phyloP scores from a whole-genome alignment of 2,888 invertebrate genomes.

The Archips xylosteana region DNA sequence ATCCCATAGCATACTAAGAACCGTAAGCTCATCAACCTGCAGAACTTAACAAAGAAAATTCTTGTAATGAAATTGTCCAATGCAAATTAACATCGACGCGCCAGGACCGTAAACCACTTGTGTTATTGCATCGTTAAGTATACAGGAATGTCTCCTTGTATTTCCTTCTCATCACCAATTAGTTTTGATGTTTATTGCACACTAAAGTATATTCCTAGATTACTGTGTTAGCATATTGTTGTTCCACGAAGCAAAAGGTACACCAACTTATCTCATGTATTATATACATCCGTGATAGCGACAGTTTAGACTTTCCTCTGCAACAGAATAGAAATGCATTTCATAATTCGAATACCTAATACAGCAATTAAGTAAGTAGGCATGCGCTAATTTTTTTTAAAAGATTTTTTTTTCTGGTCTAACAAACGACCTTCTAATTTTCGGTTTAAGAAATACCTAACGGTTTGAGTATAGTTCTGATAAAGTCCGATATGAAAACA shows the following conservation, averaged over 20 bases:
- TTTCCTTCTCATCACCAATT: slow-evolving; percentile 72
- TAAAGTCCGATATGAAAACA: slow-evolving; percentile 8
- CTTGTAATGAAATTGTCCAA: slow-evolving; percentile 40
- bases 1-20: slow-evolving; percentile 1
- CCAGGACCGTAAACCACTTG: slow-evolving; percentile 64
- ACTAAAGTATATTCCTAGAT: slow-evolving; percentile 27
- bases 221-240: slow-evolving; percentile 36
- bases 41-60: slow-evolving; percentile 34
- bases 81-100: slow-evolving; percentile 44
- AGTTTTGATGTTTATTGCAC: slow-evolving; percentile 42
- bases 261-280: slow-evolving; percentile 3
- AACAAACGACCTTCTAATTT: no score
- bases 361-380: no score
- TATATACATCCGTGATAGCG: background rate
- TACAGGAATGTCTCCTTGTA: slow-evolving; percentile 68
- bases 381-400: no score
- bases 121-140: slow-evolving; percentile 69
- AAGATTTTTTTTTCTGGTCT: no score
- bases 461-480: background rate
- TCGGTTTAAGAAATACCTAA: background rate
- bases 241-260: slow-evolving; percentile 26
- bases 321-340: background rate
- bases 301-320: background rate
- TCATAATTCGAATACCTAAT: background rate
- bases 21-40: slow-evolving; percentile 11